Percentiles rank a stretch among this genome's conserved stretches.
Evolutionary conservation across 37 sponge, comb jelly and placozoan species (phyloP).

Genomic region (Hormiphora californensis): DNA sequence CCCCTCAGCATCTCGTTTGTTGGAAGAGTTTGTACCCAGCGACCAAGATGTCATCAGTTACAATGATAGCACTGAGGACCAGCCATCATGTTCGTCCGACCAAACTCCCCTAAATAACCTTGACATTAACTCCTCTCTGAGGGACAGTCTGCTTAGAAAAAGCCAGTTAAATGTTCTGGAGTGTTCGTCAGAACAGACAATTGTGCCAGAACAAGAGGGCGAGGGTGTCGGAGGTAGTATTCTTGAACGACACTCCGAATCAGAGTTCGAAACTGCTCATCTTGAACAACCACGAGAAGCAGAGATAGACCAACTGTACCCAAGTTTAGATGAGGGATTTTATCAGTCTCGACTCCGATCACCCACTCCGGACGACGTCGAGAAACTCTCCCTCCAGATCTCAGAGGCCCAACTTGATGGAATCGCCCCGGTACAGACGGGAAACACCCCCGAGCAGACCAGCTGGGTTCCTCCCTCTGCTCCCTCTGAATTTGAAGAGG

Average conservation of each 20-base stretch:
- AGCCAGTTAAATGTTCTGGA: conserved; percentile 40
- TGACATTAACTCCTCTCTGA: background rate
- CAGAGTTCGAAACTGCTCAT: no score
- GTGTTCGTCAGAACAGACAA: background rate
- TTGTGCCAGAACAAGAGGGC: background rate
- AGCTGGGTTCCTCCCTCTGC: no score
- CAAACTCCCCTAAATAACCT: conserved; percentile 9
- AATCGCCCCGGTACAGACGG: background rate
- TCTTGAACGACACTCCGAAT: no score
- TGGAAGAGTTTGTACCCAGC: background rate
- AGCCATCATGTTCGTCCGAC: no score
- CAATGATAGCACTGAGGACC: no score
- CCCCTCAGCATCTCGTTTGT: background rate
- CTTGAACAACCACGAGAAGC: no score
- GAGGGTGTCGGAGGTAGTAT: no score
- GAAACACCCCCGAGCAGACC: background rate
- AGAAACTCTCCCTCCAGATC: background rate
- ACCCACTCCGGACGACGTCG: background rate
- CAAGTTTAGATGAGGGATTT: conserved; percentile 35
- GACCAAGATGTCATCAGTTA: background rate
- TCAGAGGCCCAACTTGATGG: conserved; percentile 30
- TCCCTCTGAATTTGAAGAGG: background rate
- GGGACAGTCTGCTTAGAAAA: background rate
- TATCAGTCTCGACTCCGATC: conserved; percentile 11
- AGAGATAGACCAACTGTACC: conserved; percentile 33